Base-by-base conservation (phyloP, 1,140 invertebrate genomes). In the Pachyrhynchus sulphureomaculatus region DNA sequence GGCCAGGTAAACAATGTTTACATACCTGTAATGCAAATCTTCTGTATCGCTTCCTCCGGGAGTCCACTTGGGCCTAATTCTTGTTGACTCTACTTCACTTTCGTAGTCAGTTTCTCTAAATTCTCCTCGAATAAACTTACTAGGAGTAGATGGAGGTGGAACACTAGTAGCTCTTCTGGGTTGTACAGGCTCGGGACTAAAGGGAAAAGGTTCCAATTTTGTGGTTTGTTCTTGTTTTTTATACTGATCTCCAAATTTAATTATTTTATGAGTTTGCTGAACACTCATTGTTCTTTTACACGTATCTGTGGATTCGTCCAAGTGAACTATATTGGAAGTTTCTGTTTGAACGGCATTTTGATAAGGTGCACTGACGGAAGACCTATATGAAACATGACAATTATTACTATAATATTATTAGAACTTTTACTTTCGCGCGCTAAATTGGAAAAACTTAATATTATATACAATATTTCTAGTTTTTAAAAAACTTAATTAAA, bases 21-120 rank as follows among this genome's bases (percentile, higher is more conserved):
- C 1, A 48, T 44, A 61, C 58, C 84, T 76, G 64, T 86, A 88
- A 13, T 80, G 77, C 0, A 80, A 80, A 15, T 83, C 82, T 29
- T 85, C 79, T 0, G 77, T 79, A 44, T 85, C 83, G 44, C 77
- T 80, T 20, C 83, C 82, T 10, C 78, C 73, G 0, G 86, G 84
- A 1, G 80, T 75, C 86, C 86, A 87, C 39, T 83, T 81, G 0
- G 84, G 78, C 42, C 78, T 81, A 51, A 87, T 86, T 64, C 75
- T 77, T 0, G 76, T 77, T n/a, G 73, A 74, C 41, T 88, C 86
- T 1, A 82, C 75, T 61, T 89, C 86, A 73, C 85, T 88, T 62
- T 88, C 86, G 64, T 89, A 88, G 62, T 88, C 87, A 34, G 85
- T 87, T 64, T 88, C 86, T 0, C 81, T 75, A 54, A 84, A 86